Evolutionary conservation across 2,888 invertebrate species (phyloP), one percentile per base, ranked within the genome.

Genomic region (Drosophila subsilvestris): DNA sequence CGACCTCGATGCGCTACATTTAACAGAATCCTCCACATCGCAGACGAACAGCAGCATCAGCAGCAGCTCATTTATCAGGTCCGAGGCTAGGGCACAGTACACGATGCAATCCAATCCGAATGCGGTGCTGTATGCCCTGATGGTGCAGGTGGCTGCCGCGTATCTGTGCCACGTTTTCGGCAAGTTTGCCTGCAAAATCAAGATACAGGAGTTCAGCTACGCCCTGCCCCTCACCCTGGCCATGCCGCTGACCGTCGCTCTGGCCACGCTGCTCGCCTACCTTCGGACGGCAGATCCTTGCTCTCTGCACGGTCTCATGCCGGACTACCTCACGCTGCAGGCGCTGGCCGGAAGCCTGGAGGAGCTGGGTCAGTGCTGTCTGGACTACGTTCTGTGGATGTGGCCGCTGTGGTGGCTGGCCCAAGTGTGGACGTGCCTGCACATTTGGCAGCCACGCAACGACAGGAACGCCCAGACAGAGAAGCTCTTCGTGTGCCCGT

Each of bases 191-290:
- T 97, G 97, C 93, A 97, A 96, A 93, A 96, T 97, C 74, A 95
- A 96, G 90, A 97, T 98, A 90, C 98, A 98, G 91, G 94, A 95
- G 59, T 95, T 97, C 90, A 96, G 97, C 80, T 98, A 96, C 85
- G 96, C 98, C 0, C 94, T 98, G 71, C 97, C 98, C 0, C 92
- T 98, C 45, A 95, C 94, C 83, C 93, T 98, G 12, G 94, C 95
- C 0, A 95, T 96, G 0, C 98, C 98, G 0, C 93, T 95, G 1
- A 94, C 96, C 3, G 93, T 97, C 2, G 94, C 94, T 18, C 89
- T 95, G n/a, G 93, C 96, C 42, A 94, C 96, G 43, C 92, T 94
- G 0, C 92, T 96, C 58, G 95, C 95, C 77, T 95, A 95, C 48
- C 84, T 94, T 44, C 95, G 95, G 78, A 94, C 94, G 58, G 92